Base-by-base conservation (phyloP, 2,888 invertebrate species). In the Zaprionus bogoriensis region DNA sequence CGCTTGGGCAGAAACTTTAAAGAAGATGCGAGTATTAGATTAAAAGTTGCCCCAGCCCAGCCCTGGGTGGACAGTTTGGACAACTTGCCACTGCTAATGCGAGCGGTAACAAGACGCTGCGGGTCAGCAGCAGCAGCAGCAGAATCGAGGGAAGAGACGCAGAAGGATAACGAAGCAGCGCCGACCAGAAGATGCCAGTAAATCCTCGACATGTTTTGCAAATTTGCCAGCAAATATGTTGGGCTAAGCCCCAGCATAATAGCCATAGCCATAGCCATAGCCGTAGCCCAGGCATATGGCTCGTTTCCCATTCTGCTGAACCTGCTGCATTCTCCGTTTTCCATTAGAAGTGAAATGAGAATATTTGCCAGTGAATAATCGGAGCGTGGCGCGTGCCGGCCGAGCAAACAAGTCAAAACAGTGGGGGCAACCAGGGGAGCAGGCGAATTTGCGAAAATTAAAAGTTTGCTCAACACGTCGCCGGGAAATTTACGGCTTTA, bases 11-110 rank as follows among this genome's bases (percentile, higher is more conserved):
- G 63, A 74, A 81, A 81, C 85, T 81, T 81, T 81, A 81, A 81
- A 85, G 80, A 80, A 81, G 80, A 81, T 81, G 53, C 71, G 74
- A 71, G 71, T 74, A 81, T 81, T 81, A 85, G 80, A 81, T 81
- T 81, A 85, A 81, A 81, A 85, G 70, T 81, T 81, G 68, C 66
- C 70, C 62, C 68, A 67, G 65, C 70, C 62, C 68, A 67, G 65
- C 61, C 61, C 50, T 62, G 78, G 85, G 85, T 72, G 79, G 78
- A 84, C 85, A 80, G 85, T 81, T 80, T 68, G 58, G 85, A 84
- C 84, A 80, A 74, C 72, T 80, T 80, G 78, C 84, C 64, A 58
- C 61, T 73, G 61, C 80, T 79, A 73, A 76, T 76, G 66, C 77
- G 61, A 70, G 62, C 50, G 57, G 65, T 48, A 73, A 58, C 61